These are phyloP conservation scores for Anolis apletophallus DNA, from an alignment of 2,797 vertebrate species.

Conservation along the genomic window DNA sequence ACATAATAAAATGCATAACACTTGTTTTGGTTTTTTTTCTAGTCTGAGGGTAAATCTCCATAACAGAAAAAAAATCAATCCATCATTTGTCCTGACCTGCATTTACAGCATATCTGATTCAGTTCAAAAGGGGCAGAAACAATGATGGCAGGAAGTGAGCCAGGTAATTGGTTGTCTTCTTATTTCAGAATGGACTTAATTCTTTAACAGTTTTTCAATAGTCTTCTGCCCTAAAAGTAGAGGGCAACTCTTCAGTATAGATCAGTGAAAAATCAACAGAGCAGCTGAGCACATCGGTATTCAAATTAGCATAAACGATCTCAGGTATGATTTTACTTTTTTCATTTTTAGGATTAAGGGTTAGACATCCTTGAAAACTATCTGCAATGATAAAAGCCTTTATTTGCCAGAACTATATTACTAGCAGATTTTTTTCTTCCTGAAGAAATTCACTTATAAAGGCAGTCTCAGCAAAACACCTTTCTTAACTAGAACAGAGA, in stretches of 20 bases:
- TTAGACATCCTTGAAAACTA: conserved; percentile 27
- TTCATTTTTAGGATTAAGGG: not conserved
- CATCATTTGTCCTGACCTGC: not conserved
- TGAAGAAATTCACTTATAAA: not conserved
- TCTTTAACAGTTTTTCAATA: not conserved
- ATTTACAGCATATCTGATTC: not conserved
- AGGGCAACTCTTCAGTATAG: not conserved
- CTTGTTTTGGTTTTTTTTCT: not conserved
- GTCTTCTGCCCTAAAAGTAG: not conserved
- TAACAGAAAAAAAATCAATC: conserved; percentile 12
- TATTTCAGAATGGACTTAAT: not conserved
- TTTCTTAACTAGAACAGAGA: conserved; percentile 38
- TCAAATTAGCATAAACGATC: not conserved
- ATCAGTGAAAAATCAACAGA: not conserved
- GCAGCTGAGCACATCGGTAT: not conserved
- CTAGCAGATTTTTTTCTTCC: not conserved
- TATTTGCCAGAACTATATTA: not conserved
- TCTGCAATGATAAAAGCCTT: not conserved
- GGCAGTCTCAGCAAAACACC: not conserved
- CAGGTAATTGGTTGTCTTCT: not conserved
- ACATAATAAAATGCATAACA: not conserved
- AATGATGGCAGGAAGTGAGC: not conserved
- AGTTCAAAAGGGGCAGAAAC: not conserved
- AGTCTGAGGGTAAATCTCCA: not conserved
- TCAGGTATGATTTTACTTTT: not conserved